A percentile compares a stretch with the other conserved stretches of the same genome.
Conservation (phyloP, 1,140 invertebrate species). For the Diabrotica virgifera region DNA sequence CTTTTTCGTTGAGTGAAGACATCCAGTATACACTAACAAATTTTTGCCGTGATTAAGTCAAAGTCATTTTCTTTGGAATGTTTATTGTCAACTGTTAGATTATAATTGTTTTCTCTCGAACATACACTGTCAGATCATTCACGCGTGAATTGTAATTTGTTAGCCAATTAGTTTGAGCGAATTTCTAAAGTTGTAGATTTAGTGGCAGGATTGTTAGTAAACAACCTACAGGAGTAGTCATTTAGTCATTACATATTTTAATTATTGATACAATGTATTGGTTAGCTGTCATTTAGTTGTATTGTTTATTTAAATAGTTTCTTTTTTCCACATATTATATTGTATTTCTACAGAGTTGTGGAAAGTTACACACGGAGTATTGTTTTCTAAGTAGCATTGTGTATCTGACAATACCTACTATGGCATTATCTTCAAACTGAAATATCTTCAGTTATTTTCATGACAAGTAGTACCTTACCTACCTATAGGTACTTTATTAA, state of each 20-base stretch:
- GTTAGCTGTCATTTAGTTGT: neutral
- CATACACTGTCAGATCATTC: neutral
- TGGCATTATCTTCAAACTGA: too few species aligned
- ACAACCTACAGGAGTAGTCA: slow-evolving; percentile 1
- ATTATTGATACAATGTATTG: neutral
- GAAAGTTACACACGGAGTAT: too few species aligned
- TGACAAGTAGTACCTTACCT: too few species aligned
- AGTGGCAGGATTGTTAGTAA: neutral
- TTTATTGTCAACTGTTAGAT: slow-evolving; percentile 2
- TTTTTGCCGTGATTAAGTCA: neutral
- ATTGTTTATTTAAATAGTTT: neutral
- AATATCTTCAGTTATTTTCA: too few species aligned
- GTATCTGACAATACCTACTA: too few species aligned
- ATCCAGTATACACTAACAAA: too few species aligned
- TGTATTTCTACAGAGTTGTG: too few species aligned
- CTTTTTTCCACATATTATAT: too few species aligned
- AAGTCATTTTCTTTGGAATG: neutral
- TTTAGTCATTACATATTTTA: neutral
- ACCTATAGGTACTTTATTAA: too few species aligned
- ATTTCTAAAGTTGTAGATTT: neutral
- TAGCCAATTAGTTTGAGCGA: neutral
- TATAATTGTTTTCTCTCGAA: slow-evolving; percentile 1
- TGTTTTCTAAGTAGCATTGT: too few species aligned
- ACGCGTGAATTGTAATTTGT: slow-evolving; percentile 1
- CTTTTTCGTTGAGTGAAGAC: too few species aligned